Evolutionary conservation across 2,797 vertebrate species (phyloP), one percentile per base, ranked within the genome.

Genomic region (Steatocranus sp.): DNA sequence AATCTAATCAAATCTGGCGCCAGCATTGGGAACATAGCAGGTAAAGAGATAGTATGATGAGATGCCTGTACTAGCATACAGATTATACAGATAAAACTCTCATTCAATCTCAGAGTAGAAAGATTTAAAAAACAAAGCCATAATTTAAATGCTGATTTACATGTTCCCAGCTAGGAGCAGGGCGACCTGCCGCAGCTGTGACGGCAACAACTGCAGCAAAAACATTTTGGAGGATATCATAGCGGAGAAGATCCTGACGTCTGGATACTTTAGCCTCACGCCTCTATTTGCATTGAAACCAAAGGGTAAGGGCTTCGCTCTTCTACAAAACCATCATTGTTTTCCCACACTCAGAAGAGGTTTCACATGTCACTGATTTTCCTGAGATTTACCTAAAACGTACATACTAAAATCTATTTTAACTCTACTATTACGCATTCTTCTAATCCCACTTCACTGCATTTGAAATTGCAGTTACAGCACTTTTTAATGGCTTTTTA

Each of bases 1-100:
- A 92, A 91, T 38, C 90, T 97, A 36, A 92, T 96, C 78, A 83
- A 68, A 80, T 51, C 90, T 3, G 87, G 86, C 11, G 20, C 48
- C 48, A 83, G 43, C 58, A 92, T 96, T 9, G 92, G 87, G 4
- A 95, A 93, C 83, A 76, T 94, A 32, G 95, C 95, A 93, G 96
- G 95, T 96, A 91, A 79, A 80, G 7, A 27, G 32, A 70, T 23
- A 4, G 4, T 4, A 2, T 34, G 11, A 34, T 11, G 17, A 14
- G 11, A 51, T 32, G 11, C 3, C 2, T 3, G 0, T 75, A 76
- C 8, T 23, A 0, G 10, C 7, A 41, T 53, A 50, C 20, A 23
- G 10, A 54, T 25, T 43, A 27, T 46, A 34, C 27, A 11, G n/a
- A 20, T 36, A 10, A 27, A 30, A 20, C 15, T 46, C 1, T 46